Conservation (phyloP, 2,113 vertebrate genomes). For the Phycodurus eques region DNA sequence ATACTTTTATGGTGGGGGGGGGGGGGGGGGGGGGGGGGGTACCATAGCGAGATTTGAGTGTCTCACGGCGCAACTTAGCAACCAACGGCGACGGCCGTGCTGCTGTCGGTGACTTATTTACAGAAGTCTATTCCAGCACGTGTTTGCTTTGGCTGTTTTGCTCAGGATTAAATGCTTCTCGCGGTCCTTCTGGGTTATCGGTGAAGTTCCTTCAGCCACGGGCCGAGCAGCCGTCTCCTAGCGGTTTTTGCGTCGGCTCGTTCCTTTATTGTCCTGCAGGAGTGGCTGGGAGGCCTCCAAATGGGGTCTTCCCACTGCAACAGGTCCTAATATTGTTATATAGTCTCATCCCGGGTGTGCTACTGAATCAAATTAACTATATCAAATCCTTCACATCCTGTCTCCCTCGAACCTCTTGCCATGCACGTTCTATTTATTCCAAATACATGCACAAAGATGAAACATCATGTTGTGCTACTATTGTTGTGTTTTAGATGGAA, state of each 20-base stretch:
- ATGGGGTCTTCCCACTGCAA: constrained; percentile 61
- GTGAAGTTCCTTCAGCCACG: constrained; percentile 45
- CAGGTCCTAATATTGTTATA: constrained; percentile 73
- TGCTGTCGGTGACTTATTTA: constrained; percentile 75
- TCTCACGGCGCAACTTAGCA: constrained; percentile 41
- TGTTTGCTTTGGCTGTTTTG: constrained; percentile 15
- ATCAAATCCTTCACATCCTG: constrained; percentile 46
- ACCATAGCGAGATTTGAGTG: constrained; percentile 61
- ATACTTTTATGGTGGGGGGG: constrained; percentile 76
- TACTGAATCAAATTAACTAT: not conserved
- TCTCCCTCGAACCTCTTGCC: constrained; percentile 33
- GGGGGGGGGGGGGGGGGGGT: constrained; percentile 60
- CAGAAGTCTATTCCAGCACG: constrained; percentile 51
- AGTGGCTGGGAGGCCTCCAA: constrained; percentile 77
- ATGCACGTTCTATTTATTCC: constrained; percentile 62
- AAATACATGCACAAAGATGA: constrained; percentile 20
- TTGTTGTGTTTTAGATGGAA: constrained; percentile 23
- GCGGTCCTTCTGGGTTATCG: constrained; percentile 21
- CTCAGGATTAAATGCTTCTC: constrained; percentile 24
- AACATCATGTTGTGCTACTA: not conserved
- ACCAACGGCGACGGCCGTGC: constrained; percentile 57
- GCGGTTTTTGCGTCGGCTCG: constrained; percentile 64
- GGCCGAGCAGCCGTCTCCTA: constrained; percentile 78
- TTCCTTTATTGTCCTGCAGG: constrained; percentile 74
- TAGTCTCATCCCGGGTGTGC: constrained; percentile 48